These are phyloP conservation scores for Lypha dubia DNA, from an alignment of 2,888 invertebrate species.

Conservation along the genomic window DNA sequence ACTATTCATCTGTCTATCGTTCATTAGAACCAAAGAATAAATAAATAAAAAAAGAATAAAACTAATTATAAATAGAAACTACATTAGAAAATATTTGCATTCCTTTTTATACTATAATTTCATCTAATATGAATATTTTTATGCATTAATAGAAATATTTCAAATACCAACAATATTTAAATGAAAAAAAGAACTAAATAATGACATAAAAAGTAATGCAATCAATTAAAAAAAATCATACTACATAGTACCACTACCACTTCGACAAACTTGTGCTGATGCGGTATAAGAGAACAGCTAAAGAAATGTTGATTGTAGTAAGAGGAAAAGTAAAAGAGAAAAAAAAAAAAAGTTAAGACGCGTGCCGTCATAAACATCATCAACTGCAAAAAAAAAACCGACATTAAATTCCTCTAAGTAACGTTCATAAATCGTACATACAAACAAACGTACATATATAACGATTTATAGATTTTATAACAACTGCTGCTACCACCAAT, in stretches of 20 bases:
- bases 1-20: too few relatives aligned
- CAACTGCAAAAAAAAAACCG: slow-evolving; percentile 13
- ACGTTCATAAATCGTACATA: slow-evolving; percentile 27
- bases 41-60: too few relatives aligned
- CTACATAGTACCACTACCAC: slow-evolving; percentile 35
- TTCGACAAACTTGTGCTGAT: background rate
- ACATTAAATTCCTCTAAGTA: slow-evolving; percentile 57
- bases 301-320: slow-evolving; percentile 1
- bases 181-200: slow-evolving; percentile 14
- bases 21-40: too few relatives aligned
- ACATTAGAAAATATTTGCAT: slow-evolving; percentile 23
- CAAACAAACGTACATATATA: slow-evolving; percentile 20
- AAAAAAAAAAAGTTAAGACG: slow-evolving; percentile 50
- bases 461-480: slow-evolving; percentile 56
- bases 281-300: background rate
- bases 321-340: slow-evolving; percentile 15
- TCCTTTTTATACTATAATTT: slow-evolving; percentile 16
- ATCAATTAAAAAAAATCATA: slow-evolving; percentile 68
- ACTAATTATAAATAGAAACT: background rate
- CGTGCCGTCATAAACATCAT: slow-evolving; percentile 70
- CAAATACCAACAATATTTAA: slow-evolving; percentile 31
- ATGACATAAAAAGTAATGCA: slow-evolving; percentile 40
- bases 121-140: slow-evolving; percentile 21
- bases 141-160: slow-evolving; percentile 28
- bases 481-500: slow-evolving; percentile 45